Evolutionary conservation across 2,888 invertebrate species (phyloP), one percentile per base, ranked within the genome.

Genomic region (Drosophila pseudotakahashii): DNA sequence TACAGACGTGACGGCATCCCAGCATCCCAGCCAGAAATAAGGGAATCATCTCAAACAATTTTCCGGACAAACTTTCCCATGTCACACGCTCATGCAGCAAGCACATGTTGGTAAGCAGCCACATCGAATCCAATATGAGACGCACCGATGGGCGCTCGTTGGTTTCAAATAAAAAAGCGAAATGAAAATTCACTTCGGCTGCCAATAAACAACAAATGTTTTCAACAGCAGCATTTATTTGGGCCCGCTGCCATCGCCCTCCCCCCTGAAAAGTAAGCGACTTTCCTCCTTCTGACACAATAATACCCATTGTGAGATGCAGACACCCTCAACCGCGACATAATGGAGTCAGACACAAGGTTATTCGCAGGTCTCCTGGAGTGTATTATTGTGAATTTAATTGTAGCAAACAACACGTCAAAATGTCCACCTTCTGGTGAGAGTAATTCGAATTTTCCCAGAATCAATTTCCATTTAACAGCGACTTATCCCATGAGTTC

Each of bases 151-250:
- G 57, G 52, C 47, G 52, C 47, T 71, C 59, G 57, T 55, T 14
- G 53, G 39, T 51, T 57, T 66, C 71, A 68, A 78, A 85, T 75
- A 85, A 83, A 75, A 78, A 76, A 81, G 62, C 72, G 75, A 88
- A 86, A 84, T 87, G 87, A 81, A 88, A 88, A 81, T 81, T 85
- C 76, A 76, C 85, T 87, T 76, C 54, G 66, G 63, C 71, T 69
- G 77, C 59, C 83, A 84, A 81, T 87, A 87, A 84, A 84, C 81
- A 76, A 77, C 81, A 87, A 86, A 78, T 78, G 79, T 78, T 72
- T 86, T 79, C 62, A 50, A 54, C 55, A 44, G 51, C 58, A 14
- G 16, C 63, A 66, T 64, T 62, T 64, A 44, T 30, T 66, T 36
- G 42, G 13, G 42, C 26, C 23, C 66, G 10, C 37, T 34, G 10